Percentiles rank a stretch among this genome's conserved stretches.
phyloP scores from a whole-genome alignment of 1,140 invertebrate genomes.

The Agrilus planipennis region DNA sequence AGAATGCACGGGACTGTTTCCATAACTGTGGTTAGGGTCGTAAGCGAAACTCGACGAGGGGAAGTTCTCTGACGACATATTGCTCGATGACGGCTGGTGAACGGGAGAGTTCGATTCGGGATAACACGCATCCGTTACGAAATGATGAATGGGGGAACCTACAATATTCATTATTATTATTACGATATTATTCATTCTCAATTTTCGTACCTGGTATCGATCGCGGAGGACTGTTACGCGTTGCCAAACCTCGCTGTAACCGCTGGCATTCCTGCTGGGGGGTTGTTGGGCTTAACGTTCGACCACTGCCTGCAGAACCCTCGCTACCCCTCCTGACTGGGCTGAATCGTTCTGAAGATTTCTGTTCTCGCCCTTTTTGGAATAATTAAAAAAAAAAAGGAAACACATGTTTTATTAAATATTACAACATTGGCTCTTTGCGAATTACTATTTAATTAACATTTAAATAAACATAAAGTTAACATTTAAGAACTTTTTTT shows the following conservation, averaged over 20 bases:
- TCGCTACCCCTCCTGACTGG: slow-evolving; percentile 83
- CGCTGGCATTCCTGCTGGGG: slow-evolving; percentile 63
- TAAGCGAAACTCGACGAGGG: slow-evolving; percentile 1
- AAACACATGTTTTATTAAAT: no score
- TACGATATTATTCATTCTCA: neutral
- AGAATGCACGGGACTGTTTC: slow-evolving; percentile 22
- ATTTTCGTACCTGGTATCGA: slow-evolving; percentile 29
- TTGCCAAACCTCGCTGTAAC: slow-evolving; percentile 43
- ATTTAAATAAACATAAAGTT: no score
- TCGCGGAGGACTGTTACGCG: slow-evolving; percentile 40
- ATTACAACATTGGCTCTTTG: no score
- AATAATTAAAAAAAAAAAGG: neutral
- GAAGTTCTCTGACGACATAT: slow-evolving; percentile 7
- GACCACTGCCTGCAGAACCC: slow-evolving; percentile 47
- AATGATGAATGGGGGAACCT: slow-evolving; percentile 58
- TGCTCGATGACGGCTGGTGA: slow-evolving; percentile 20
- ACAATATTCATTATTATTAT: slow-evolving; percentile 4
- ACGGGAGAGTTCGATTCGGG: slow-evolving; percentile 24
- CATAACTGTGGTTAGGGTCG: slow-evolving; percentile 15
- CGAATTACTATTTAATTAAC: no score
- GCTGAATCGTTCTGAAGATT: slow-evolving; percentile 67
- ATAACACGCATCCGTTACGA: slow-evolving; percentile 20
- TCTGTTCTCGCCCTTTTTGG: slow-evolving; percentile 36
- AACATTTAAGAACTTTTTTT: no score
- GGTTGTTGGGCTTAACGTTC: slow-evolving; percentile 40